Base-by-base conservation (phyloP, 1,140 invertebrate species). In the Zaprionus camerounensis region DNA sequence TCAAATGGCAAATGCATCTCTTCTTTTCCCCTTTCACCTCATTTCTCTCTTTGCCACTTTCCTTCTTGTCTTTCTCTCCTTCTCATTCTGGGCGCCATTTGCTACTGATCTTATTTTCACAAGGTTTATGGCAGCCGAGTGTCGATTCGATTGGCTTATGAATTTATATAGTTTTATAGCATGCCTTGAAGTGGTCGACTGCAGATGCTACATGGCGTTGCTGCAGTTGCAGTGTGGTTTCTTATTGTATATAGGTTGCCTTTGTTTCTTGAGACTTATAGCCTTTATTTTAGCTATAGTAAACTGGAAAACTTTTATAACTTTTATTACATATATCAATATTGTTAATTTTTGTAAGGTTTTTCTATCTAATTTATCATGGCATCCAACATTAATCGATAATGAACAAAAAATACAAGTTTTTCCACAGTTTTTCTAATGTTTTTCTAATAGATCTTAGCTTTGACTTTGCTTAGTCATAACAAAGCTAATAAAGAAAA, bases 1-100 rank as follows among this genome's bases (percentile, higher is more conserved):
- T 75, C 67, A 64, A 56, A 64, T 57, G 12, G 34, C 15, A 65
- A 12, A 69, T 28, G 28, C 6, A 46, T 0, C 36, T 15, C 7
- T 9, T 7, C 41, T 44, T 5, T 44, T 0, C 20, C 17, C 5
- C n/a, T 58, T 31, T 22, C 56, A 22, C 26, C 34, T 36, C 9
- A 5, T 55, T 12, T 7, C 51, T 12, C 24, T 34, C 28, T 17
- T 15, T 57, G 3, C 11, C 28, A 3, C 9, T 31, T n/a, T n/a
- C n/a, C 7, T n/a, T 46, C 6, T 9, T 20, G 17, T 38, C 13
- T 15, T 38, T 38, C 36, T 41, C 15, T 17, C 1, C 3, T 38
- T 38, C 36, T 41, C 15, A 2, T 5, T 44, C 31, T 34, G 31
- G 41, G 41, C 41, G 41, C 41, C 41, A n/a, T 44, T 44, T n/a